These are phyloP conservation scores for Nothocercus nigrocapillus DNA, from an alignment of 2,113 vertebrate species.

Conservation along the genomic window DNA sequence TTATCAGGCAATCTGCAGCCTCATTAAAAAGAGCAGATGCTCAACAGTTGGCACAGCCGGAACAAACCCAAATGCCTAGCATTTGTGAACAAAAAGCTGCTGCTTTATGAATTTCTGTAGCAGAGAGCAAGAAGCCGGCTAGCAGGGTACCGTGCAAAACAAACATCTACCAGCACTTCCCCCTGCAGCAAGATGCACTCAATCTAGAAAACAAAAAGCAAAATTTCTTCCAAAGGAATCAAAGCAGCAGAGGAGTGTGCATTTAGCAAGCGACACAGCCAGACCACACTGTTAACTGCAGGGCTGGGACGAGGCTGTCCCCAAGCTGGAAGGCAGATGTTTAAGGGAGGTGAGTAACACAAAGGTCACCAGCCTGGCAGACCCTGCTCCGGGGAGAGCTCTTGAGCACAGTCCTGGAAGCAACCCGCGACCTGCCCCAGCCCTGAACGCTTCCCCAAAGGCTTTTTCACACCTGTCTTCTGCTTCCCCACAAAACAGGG, in stretches of 20 bases:
- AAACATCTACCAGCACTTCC: not conserved
- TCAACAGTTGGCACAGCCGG: not conserved
- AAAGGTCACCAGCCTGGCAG: not conserved
- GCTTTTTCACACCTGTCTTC: not conserved
- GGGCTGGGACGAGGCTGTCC: not conserved
- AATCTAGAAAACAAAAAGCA: not conserved
- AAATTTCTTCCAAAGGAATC: not conserved
- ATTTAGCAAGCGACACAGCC: not conserved
- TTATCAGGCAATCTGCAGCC: not conserved
- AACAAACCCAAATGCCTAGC: not conserved
- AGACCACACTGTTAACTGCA: not conserved
- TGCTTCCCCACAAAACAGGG: not conserved
- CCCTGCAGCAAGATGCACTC: not conserved
- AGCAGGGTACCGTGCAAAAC: not conserved
- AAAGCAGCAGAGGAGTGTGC: not conserved
- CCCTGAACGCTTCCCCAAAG: not conserved
- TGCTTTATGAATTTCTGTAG: not conserved
- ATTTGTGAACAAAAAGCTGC: not conserved
- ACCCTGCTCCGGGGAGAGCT: not conserved
- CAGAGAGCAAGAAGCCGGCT: fast-evolving
- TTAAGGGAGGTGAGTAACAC: not conserved
- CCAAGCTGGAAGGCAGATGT: not conserved
- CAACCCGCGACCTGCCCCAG: not conserved
- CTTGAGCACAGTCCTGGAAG: not conserved
- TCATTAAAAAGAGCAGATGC: not conserved